Evolutionary conservation across 2,797 vertebrate genomes (phyloP).

Genomic region (Emys orbicularis): DNA sequence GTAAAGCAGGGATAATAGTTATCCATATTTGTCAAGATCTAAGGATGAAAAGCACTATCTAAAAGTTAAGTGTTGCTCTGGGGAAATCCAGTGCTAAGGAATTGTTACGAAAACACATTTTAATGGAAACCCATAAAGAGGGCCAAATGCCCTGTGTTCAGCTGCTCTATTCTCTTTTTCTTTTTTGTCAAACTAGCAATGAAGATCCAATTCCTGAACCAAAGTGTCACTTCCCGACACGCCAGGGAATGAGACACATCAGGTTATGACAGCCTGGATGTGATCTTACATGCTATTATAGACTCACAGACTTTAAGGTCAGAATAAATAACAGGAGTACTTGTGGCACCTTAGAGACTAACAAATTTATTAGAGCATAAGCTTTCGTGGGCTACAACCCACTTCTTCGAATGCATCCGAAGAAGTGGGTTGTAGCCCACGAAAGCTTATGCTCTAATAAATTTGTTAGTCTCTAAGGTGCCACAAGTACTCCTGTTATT

Average conservation of each 20-base stretch:
- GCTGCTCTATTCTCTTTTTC: not conserved
- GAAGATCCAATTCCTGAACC: not conserved
- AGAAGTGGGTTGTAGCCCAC: no score
- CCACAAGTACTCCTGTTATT: no score
- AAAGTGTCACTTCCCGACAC: not conserved
- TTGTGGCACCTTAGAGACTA: no score
- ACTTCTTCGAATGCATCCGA: no score
- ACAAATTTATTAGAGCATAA: no score
- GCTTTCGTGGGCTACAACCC: no score
- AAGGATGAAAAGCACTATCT: not conserved
- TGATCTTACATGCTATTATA: not conserved
- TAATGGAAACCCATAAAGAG: not conserved
- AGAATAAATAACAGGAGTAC: no score
- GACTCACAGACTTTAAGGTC: no score
- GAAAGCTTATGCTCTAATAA: no score
- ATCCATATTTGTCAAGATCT: not conserved
- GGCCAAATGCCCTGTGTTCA: not conserved
- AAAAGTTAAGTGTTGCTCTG: not conserved
- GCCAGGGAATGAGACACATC: not conserved
- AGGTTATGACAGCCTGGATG: not conserved
- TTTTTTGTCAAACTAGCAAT: slow-evolving; percentile 41
- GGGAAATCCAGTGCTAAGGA: not conserved
- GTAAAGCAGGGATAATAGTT: not conserved
- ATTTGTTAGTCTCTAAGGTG: no score
- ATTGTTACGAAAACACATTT: not conserved